phyloP scores from a whole-genome alignment of 1,140 invertebrate genomes.

The Vanessa tameamea region DNA sequence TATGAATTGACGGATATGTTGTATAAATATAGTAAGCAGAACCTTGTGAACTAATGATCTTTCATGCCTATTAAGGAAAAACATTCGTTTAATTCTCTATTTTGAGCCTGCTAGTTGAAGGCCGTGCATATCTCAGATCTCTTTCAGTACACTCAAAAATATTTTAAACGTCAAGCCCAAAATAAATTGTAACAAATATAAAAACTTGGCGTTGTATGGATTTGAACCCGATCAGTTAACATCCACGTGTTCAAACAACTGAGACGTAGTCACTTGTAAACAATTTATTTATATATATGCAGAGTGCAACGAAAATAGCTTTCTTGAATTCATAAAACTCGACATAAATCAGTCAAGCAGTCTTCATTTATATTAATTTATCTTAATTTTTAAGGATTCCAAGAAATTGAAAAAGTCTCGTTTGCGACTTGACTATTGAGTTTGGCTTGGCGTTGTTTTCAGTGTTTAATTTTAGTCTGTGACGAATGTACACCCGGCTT shows the following conservation, averaged over 20 bases:
- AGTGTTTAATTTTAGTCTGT: slow-evolving; percentile 49
- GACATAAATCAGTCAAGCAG: slow-evolving; percentile 13
- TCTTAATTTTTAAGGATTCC: slow-evolving; percentile 30
- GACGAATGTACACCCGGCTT: slow-evolving; percentile 42
- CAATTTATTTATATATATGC: not conserved
- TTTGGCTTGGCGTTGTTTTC: slow-evolving; percentile 53
- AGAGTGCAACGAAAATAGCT: not conserved
- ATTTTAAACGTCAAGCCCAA: no score
- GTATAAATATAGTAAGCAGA: no score
- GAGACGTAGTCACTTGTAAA: not conserved
- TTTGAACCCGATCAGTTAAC: not conserved
- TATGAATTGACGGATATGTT: no score
- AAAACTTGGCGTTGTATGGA: not conserved
- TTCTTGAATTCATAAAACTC: not conserved
- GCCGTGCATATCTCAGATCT: no score
- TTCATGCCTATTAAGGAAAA: no score
- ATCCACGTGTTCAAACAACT: not conserved
- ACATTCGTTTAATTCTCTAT: no score
- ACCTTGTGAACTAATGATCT: no score
- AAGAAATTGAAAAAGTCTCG: slow-evolving; percentile 33
- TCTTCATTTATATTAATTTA: slow-evolving; percentile 20
- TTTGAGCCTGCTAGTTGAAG: no score
- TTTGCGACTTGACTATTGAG: slow-evolving; percentile 49
- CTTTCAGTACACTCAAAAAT: no score
- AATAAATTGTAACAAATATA: no score